These are phyloP conservation scores for Iselma pallidipennis DNA, from an alignment of 2,888 invertebrate genomes.

Conservation along the genomic window DNA sequence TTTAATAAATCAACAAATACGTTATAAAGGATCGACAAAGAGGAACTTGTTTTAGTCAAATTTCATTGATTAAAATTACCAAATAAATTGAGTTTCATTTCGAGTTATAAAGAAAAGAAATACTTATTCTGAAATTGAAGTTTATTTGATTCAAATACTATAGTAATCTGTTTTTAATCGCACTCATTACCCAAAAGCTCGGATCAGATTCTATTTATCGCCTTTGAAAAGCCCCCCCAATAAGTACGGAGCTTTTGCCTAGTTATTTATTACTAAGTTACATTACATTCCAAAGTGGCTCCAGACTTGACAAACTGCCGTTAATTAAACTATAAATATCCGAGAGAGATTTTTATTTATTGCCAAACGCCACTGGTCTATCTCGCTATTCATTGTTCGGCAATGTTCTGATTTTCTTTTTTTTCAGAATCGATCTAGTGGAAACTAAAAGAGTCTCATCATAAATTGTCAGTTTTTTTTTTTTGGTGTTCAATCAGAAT, in stretches of 20 bases:
- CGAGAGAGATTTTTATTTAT: slow-evolving; percentile 25
- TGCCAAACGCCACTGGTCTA: background rate
- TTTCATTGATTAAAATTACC: background rate
- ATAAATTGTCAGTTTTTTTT: too few relatives aligned
- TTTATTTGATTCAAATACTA: slow-evolving; percentile 9
- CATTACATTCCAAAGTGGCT: slow-evolving; percentile 33
- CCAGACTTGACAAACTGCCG: slow-evolving; percentile 29
- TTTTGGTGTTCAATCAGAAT: too few relatives aligned
- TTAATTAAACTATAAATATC: slow-evolving; percentile 37
- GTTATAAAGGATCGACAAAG: background rate
- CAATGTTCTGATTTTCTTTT: too few relatives aligned
- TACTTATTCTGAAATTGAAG: background rate
- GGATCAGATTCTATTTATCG: slow-evolving; percentile 30
- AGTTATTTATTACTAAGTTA: slow-evolving; percentile 31
- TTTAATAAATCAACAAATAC: background rate
- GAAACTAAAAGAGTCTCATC: too few relatives aligned
- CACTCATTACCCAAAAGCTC: slow-evolving; percentile 28
- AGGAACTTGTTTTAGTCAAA: background rate
- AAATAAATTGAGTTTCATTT: background rate
- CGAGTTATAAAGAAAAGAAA: background rate
- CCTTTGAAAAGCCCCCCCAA: slow-evolving; percentile 30
- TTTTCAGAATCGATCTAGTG: too few relatives aligned
- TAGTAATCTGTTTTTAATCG: slow-evolving; percentile 34
- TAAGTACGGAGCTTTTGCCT: slow-evolving; percentile 24
- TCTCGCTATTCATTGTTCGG: background rate